A percentile compares a stretch with the other conserved stretches of the same genome.
These are phyloP conservation scores for Poecilia velifera DNA, from an alignment of 2,797 vertebrate species.

Conservation along the genomic window DNA sequence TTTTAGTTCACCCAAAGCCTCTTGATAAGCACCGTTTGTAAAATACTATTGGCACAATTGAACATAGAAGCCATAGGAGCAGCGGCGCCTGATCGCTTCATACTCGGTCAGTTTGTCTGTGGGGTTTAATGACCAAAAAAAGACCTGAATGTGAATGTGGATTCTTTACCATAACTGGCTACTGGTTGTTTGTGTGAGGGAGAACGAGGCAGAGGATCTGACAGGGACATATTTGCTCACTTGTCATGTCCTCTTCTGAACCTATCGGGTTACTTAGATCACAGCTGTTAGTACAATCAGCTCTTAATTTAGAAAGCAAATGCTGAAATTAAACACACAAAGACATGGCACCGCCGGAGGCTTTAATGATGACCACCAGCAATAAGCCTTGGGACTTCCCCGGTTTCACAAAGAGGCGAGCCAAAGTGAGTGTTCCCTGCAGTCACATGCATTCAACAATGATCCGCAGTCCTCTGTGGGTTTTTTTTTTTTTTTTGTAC, in stretches of 20 bases:
- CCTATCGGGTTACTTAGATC: conserved; percentile 56
- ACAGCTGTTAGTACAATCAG: conserved; percentile 68
- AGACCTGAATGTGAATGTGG: background rate
- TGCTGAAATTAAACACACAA: conserved; percentile 64
- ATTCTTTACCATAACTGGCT: background rate
- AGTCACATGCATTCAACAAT: conserved; percentile 47
- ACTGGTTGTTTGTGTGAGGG: background rate
- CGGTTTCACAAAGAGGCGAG: conserved; percentile 44
- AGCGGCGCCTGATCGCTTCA: background rate
- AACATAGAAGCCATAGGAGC: background rate
- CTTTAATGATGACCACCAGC: conserved; percentile 52
- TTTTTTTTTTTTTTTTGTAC: conserved; percentile 33
- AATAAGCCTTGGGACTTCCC: conserved; percentile 69
- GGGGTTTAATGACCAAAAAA: background rate
- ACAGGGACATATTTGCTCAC: conserved; percentile 35
- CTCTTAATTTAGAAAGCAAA: conserved; percentile 68
- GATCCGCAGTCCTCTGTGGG: conserved; percentile 51
- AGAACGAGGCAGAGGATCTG: background rate
- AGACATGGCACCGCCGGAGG: conserved; percentile 60
- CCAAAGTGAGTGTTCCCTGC: conserved; percentile 34
- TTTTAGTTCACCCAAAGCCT: background rate
- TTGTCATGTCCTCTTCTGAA: conserved; percentile 56
- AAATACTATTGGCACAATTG: background rate
- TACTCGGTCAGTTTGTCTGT: background rate
- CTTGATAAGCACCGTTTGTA: background rate